Evolutionary conservation across 2,113 vertebrate species (phyloP), one percentile per base, ranked within the genome.

Genomic region (Osmerus mordax): DNA sequence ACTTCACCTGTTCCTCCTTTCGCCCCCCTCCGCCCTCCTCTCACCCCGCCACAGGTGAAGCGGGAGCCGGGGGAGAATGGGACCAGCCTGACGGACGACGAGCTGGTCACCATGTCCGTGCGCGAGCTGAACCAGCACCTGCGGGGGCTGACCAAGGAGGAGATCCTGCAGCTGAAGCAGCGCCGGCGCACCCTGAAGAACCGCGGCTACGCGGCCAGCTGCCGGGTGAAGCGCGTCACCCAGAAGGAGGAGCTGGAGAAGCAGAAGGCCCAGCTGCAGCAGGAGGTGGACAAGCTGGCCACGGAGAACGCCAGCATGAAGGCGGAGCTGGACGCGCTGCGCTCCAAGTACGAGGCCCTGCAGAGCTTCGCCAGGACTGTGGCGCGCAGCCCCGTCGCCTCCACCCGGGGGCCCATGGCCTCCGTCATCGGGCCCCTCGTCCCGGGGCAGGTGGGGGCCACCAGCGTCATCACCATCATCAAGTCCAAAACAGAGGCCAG

Each of bases 381-480:
- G 91, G 95, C 96, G 71, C 95, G 96, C 78, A 95, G 93, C 87
- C 96, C 97, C 0, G 92, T 97, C 88, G 91, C 92, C 16, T 92
- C 95, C 0, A 91, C 91, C 0, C 91, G 96, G 83, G 96, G 95
- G 9, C 94, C 95, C 8, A 94, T 97, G 77, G 70, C 94, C 53
- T 90, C 95, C 3, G 92, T 94, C 85, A 94, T 97, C 84, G 95
- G 95, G 76, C 96, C 97, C 54, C 92, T 97, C 1, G 85, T 98
- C 76, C 95, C 96, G 2, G 96, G 95, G 87, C 98, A 98, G 90
- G 95, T 97, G 79, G 97, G 96, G 78, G 94, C 96, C 83, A 99
- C 97, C 82, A 99, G 97, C 77, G 97, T 99, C 92, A 99, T 99
- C 91, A 99, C 97, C 66, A 99, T 99, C 91, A 94, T 99, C 86